Evolutionary conservation across 2,113 vertebrate species (phyloP), one percentile per base, ranked within the genome.

Genomic region (Gadus macrocephalus): DNA sequence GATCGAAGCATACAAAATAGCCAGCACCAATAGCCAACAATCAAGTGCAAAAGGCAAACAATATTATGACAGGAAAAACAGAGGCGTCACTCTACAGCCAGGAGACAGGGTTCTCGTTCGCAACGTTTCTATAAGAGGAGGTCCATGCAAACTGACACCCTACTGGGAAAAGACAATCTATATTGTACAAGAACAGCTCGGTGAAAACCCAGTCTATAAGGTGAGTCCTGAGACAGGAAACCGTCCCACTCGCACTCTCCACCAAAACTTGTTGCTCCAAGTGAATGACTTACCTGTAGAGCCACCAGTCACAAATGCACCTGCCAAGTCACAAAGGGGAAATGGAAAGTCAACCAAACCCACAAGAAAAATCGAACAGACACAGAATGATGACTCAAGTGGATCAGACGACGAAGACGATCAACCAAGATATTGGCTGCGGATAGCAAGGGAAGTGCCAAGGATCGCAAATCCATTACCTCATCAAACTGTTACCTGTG

Each of bases 131-230:
- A 68, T 74, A 53, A 22, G 53, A 15, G 72, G 72, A 11, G 71
- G 72, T 9, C 64, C 64, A 11, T 71, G 71, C 17, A 78, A 74
- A 56, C 60, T 78, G 8, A 5, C 63, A 15, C 15, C 42, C 22
- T 76, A 76, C 28, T 76, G 69, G 69, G 69, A 71, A 5, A 66
- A 62, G 25, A 15, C 11, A 6, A 67, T 63, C 62, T 69, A 75
- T 71, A 42, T 53, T 16, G 68, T 70, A 9, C 58, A 61, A 17
- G 68, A 66, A 53, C 56, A 61, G 53, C 15, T 70, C 3, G 17
- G 16, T 22, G 62, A 62, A 17, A n/a, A 53, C 55, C 35, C 59
- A 42, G 59, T 25, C 12, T 69, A 58, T 60, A n/a, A 17, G 5
- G 58, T 60, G 15, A 6, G n/a, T 5, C 58, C 58, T 16, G 58